Conservation (phyloP, 2,888 invertebrate species). For the Himalopsyche anomala region DNA sequence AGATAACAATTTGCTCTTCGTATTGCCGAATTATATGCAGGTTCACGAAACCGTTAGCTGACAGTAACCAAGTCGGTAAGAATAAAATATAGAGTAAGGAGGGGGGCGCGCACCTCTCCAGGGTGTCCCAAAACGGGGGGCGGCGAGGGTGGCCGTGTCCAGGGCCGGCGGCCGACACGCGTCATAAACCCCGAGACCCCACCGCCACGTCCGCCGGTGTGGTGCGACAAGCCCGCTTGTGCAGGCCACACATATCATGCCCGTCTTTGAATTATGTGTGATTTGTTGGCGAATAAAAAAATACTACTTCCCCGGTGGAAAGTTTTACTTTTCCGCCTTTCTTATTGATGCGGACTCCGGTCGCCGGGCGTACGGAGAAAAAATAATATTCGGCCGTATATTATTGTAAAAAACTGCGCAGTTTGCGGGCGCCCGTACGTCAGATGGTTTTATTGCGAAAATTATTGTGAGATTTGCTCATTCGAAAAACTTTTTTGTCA, state of each 20-base stretch:
- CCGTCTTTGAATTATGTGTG: slow-evolving; percentile 64
- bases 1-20: no score
- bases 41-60: not conserved
- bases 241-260: slow-evolving; percentile 62
- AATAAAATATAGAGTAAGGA: not conserved
- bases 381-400: slow-evolving; percentile 10
- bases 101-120: slow-evolving; percentile 34
- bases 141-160: slow-evolving; percentile 37
- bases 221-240: slow-evolving; percentile 35
- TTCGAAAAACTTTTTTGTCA: slow-evolving; percentile 33
- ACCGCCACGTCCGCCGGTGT: slow-evolving; percentile 53
- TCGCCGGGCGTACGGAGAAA: not conserved
- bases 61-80: not conserved
- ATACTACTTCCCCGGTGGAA: slow-evolving; percentile 40
- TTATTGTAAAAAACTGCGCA: slow-evolving; percentile 31
- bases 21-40: not conserved
- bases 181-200: slow-evolving; percentile 59
- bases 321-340: slow-evolving; percentile 53
- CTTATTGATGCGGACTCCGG: slow-evolving; percentile 32
- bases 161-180: slow-evolving; percentile 60
- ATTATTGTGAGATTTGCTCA: slow-evolving; percentile 35
- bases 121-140: slow-evolving; percentile 37
- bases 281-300: slow-evolving; percentile 61
- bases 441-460: slow-evolving; percentile 40
- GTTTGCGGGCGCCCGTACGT: not conserved